phyloP scores from a whole-genome alignment of 2,797 vertebrate genomes.

The Lacerta bilineata region DNA sequence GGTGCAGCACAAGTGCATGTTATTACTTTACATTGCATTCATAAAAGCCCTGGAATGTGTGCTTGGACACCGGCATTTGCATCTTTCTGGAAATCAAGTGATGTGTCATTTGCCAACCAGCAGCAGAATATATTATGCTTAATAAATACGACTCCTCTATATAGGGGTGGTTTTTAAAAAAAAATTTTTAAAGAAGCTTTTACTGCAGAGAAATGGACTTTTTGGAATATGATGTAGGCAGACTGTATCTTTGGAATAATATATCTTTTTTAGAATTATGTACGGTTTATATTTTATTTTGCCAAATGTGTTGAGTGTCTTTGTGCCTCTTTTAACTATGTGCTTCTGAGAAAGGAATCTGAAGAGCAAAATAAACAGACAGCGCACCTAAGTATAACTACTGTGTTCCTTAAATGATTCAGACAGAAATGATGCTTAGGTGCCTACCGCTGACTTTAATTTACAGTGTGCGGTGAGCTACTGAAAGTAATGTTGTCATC shows the following conservation, averaged over 20 bases:
- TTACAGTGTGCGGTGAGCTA: slow-evolving; percentile 70
- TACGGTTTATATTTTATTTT: not conserved
- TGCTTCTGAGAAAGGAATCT: slow-evolving; percentile 52
- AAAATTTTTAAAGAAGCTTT: too few relatives aligned
- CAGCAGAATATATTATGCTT: too few relatives aligned
- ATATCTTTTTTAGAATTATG: not conserved
- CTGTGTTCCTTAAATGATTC: slow-evolving; percentile 73
- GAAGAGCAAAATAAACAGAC: slow-evolving; percentile 31
- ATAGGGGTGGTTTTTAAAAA: not conserved
- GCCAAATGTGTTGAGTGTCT: not conserved
- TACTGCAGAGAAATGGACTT: too few relatives aligned
- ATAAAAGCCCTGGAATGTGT: too few relatives aligned
- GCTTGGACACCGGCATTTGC: too few relatives aligned
- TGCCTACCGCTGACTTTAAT: slow-evolving; percentile 65
- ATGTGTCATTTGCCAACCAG: too few relatives aligned
- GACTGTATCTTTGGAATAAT: not conserved
- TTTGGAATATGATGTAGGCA: not conserved
- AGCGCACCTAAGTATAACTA: slow-evolving; percentile 56
- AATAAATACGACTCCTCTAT: not conserved
- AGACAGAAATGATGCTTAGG: slow-evolving; percentile 65
- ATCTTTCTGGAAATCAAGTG: too few relatives aligned
- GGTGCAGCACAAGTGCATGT: too few relatives aligned
- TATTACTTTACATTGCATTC: too few relatives aligned
- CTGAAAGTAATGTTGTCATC: slow-evolving; percentile 76
- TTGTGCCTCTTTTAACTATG: slow-evolving; percentile 1